A percentile compares a stretch with the other conserved stretches of the same genome.
Evolutionary conservation across 2,797 vertebrate species (phyloP).

Genomic region (Mus caroli): DNA sequence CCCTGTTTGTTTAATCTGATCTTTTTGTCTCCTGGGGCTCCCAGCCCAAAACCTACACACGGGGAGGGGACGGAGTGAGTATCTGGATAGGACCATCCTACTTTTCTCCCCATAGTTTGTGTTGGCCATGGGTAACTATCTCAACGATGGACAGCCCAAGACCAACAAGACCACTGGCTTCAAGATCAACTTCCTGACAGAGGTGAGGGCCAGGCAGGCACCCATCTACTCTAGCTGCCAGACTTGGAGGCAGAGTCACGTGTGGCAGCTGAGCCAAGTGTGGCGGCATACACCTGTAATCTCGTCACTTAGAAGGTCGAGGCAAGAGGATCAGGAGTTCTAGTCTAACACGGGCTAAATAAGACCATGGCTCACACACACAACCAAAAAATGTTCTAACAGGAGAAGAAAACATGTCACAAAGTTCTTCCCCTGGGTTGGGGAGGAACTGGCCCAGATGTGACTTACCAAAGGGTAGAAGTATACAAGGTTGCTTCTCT

Average conservation of each 20-base stretch:
- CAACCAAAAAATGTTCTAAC: neutral
- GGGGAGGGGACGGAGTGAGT: neutral
- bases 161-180: constrained; percentile 96
- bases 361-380: neutral
- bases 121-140: constrained; percentile 98
- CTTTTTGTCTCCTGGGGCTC: neutral
- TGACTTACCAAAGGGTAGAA: neutral
- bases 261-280: neutral
- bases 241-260: neutral
- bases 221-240: neutral
- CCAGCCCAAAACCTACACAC: neutral
- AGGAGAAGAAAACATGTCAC: neutral
- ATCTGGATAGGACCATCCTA: neutral
- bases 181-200: constrained; percentile 99
- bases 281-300: neutral
- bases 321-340: neutral
- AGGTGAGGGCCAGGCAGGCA: constrained; percentile 89
- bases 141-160: constrained; percentile 98
- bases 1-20: neutral
- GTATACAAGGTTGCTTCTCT: neutral
- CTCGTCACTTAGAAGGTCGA: neutral
- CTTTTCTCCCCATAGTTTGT: constrained; percentile 93
- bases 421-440: neutral
- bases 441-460: neutral
- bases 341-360: neutral